Base-by-base conservation (phyloP, 2,888 invertebrate species). In the Zelleria hepariella region DNA sequence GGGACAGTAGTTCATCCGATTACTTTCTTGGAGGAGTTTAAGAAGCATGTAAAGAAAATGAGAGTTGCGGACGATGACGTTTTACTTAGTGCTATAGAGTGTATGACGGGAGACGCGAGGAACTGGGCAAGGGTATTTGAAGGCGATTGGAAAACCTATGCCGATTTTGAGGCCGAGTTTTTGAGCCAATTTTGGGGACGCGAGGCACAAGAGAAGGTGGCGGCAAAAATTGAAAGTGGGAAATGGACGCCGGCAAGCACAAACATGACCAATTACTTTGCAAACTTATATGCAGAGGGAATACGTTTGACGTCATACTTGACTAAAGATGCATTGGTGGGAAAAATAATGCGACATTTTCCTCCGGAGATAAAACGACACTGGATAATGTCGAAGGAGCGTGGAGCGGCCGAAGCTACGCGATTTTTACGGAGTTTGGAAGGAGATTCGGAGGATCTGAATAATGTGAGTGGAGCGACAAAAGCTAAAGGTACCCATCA, bases 131-230 rank as follows among this genome's bases (percentile, higher is more conserved):
- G 55, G 21, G 20, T 59, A 5, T 59, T n/a, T 27, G 1, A 20
- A 26, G 55, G 26, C 2, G 7, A 20, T 2, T 59, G 59, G 59
- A 23, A 20, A 1, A 32, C 21, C 2, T 47, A 48, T 18, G 24
- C 47, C 3, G 26, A 55, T 24, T 59, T 59, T 24, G 24, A 55
- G 21, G 5, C 8, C 4, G 55, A 55, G 6, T 59, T 59, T 25
- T 48, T 59, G 0, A 23, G 47, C 5, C 26, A 18, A n/a, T 59
- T 48, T 53, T 59, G 59, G 59, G 59, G 59, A 3, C 10, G 25
- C 5, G 54, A 8, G 10, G 59, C 3, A 4, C 59, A 59, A 55
- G 21, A 8, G 2, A 23, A 21, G 5, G 48, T 55, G 6, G 6
- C 7, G 3, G 24, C 49, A 0, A 47, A 27, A 15, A 48, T 59